Evolutionary conservation across 2,113 vertebrate species (phyloP).

Genomic region (Pomatorhinus ruficollis): DNA sequence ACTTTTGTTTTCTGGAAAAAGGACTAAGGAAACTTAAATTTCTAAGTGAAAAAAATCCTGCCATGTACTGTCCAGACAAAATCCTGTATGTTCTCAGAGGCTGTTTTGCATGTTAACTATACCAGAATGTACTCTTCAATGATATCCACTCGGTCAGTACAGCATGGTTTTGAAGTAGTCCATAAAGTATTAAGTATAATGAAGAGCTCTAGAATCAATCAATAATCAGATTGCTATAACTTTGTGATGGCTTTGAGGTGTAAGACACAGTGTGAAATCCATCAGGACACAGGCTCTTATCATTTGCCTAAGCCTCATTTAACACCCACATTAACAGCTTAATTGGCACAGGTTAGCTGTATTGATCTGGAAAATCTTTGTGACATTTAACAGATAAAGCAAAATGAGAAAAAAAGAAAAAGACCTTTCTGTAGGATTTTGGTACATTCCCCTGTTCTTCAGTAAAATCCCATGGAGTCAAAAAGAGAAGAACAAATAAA

Average conservation of each 20-base stretch:
- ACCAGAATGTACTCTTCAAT: not conserved
- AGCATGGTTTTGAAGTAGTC: not conserved
- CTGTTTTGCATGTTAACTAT: not conserved
- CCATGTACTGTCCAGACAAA: not conserved
- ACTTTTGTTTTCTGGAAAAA: not conserved
- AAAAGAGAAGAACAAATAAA: not conserved
- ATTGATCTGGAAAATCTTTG: not conserved
- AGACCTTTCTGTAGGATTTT: not conserved
- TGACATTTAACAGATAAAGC: not conserved
- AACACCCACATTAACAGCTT: not conserved
- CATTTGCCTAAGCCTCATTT: constrained; percentile 1
- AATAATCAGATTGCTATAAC: not conserved
- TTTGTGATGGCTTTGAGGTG: not conserved
- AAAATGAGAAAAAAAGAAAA: not conserved
- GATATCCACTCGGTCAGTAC: not conserved
- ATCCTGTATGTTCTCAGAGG: not conserved
- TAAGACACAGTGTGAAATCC: not conserved
- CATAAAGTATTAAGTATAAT: not conserved
- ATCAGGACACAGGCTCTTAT: not conserved
- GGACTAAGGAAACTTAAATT: not conserved
- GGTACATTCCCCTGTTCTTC: not conserved
- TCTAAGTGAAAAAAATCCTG: not conserved
- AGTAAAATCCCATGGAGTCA: not conserved
- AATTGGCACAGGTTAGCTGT: not conserved
- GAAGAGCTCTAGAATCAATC: not conserved